These are phyloP conservation scores for Lepidostoma basale DNA, from an alignment of 1,140 invertebrate genomes.

Conservation along the genomic window DNA sequence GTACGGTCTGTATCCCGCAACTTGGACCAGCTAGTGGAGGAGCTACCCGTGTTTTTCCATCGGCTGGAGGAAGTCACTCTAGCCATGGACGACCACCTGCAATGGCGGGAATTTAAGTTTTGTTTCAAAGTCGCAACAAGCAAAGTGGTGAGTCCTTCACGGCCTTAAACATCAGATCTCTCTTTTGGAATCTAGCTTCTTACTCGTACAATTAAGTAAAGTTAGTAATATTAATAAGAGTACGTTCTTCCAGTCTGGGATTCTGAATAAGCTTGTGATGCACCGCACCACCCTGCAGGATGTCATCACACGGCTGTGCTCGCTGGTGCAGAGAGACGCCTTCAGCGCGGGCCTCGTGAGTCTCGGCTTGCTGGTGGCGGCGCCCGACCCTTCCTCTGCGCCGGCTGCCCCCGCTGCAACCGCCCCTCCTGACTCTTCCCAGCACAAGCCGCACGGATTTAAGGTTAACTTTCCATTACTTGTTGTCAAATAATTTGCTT, in stretches of 20 bases:
- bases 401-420: background rate
- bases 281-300: conserved; percentile 54
- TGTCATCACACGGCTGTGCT: conserved; percentile 53
- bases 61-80: conserved; percentile 64
- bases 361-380: conserved; percentile 54
- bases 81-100: conserved; percentile 65
- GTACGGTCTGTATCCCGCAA: conserved; percentile 62
- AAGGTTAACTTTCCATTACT: conserved; percentile 13
- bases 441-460: conserved; percentile 29
- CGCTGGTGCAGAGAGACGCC: conserved; percentile 63
- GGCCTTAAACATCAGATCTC: background rate
- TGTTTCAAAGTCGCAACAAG: conserved; percentile 69
- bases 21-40: conserved; percentile 64
- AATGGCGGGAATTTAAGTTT: conserved; percentile 70
- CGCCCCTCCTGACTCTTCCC: background rate
- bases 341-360: conserved; percentile 61
- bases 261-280: conserved; percentile 56
- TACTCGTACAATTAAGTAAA: too few species aligned
- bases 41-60: conserved; percentile 64
- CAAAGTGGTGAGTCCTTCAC: conserved; percentile 66
- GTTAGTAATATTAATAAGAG: too few species aligned
- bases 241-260: conserved; percentile 54
- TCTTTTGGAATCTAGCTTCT: background rate
- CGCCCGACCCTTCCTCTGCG: background rate
- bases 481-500: background rate